These are phyloP conservation scores for Zalophus californianus DNA, from an alignment of 2,797 vertebrate genomes.

Conservation along the genomic window DNA sequence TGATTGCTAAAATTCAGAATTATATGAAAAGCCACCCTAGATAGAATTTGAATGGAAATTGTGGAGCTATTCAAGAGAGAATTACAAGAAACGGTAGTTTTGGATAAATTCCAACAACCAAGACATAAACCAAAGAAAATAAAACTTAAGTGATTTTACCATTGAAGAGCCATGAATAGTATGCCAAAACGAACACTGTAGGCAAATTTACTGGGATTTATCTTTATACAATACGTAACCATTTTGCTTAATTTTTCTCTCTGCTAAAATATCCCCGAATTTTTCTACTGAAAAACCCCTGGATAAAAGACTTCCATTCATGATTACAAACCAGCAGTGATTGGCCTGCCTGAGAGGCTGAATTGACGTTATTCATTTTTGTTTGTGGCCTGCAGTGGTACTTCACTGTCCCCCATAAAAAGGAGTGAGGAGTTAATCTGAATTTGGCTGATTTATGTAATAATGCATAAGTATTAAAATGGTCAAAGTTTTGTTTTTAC, in stretches of 20 bases:
- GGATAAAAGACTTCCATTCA: not conserved
- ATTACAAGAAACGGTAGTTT: slow-evolving; percentile 5
- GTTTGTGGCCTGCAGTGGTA: not conserved
- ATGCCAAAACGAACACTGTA: not conserved
- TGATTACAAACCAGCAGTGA: slow-evolving; percentile 41
- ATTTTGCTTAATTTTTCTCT: slow-evolving; percentile 52
- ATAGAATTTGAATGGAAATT: not conserved
- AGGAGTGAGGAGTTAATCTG: not conserved
- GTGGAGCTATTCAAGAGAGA: slow-evolving; percentile 30
- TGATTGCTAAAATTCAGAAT: slow-evolving; percentile 38
- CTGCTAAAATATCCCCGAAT: slow-evolving; percentile 48
- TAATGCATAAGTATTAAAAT: not conserved
- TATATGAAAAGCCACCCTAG: not conserved
- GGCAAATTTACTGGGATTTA: not conserved
- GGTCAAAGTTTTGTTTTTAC: not conserved
- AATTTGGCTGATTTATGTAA: not conserved
- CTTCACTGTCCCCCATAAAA: slow-evolving; percentile 27
- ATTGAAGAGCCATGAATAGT: not conserved
- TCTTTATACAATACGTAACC: not conserved
- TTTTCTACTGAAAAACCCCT: slow-evolving; percentile 52
- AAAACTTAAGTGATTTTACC: not conserved
- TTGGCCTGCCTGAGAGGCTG: not conserved
- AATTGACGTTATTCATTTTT: slow-evolving; percentile 9
- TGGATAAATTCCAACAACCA: not conserved
- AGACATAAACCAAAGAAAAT: slow-evolving; percentile 10